Evolutionary conservation across 2,113 vertebrate species (phyloP).

Genomic region (Halcyon senegalensis): DNA sequence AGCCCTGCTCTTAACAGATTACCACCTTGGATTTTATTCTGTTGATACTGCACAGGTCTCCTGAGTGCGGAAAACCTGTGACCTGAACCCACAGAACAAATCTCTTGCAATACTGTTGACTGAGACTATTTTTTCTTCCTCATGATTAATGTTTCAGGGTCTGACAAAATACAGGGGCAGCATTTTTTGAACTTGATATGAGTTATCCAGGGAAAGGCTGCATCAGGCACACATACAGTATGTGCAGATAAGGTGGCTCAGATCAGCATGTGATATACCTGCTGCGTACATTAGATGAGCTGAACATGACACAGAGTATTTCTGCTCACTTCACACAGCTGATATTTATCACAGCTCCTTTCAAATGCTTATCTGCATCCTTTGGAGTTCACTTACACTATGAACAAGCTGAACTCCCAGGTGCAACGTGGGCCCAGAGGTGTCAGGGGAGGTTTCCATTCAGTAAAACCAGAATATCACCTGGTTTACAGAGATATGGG

Average conservation of each 20-base stretch:
- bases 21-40: not conserved
- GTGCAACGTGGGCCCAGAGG: not conserved
- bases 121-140: slow-evolving; percentile 17
- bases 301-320: not conserved
- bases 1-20: not conserved
- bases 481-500: slow-evolving; percentile 6
- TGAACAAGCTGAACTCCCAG: slow-evolving; percentile 32
- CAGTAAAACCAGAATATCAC: slow-evolving; percentile 11
- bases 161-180: slow-evolving; percentile 57
- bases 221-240: not conserved
- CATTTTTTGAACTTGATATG: slow-evolving; percentile 42
- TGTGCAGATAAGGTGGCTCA: slow-evolving; percentile 35
- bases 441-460: slow-evolving; percentile 22
- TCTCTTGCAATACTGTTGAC: not conserved
- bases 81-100: not conserved
- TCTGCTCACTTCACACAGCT: slow-evolving; percentile 47
- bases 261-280: slow-evolving; percentile 19
- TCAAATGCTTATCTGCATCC: slow-evolving; percentile 55
- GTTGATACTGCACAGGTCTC: not conserved
- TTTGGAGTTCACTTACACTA: slow-evolving; percentile 2
- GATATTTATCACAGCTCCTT: slow-evolving; percentile 57
- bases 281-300: not conserved
- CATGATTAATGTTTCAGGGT: slow-evolving; percentile 53
- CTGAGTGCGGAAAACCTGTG: not conserved
- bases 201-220: slow-evolving; percentile 50